A percentile compares a stretch with the other conserved stretches of the same genome.
Evolutionary conservation across 2,113 vertebrate genomes (phyloP).

Genomic region (Pogona vitticeps): DNA sequence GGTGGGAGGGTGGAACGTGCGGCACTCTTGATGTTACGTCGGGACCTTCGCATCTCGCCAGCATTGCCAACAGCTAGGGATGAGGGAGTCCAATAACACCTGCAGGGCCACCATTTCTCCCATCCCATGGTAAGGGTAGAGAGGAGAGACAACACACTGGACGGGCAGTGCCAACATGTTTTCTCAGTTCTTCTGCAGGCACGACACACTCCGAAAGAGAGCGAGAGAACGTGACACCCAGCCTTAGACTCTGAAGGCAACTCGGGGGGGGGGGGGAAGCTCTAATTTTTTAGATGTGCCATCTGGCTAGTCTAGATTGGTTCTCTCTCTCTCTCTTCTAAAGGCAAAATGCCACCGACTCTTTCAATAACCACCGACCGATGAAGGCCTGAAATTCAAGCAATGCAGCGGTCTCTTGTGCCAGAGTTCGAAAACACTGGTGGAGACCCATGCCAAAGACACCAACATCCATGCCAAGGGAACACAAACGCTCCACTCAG

Average conservation of each 20-base stretch:
- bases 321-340: not conserved
- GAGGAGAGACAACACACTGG: not conserved
- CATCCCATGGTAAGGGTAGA: not conserved
- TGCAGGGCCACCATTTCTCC: not conserved
- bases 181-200: not conserved
- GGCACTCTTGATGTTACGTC: not conserved
- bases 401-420: not conserved
- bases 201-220: not conserved
- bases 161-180: not conserved
- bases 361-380: slow-evolving; percentile 10
- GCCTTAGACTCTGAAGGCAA: not conserved
- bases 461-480: no score
- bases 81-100: not conserved
- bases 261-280: not conserved
- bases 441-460: no score
- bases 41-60: not conserved
- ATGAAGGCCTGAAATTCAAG: not conserved
- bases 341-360: not conserved
- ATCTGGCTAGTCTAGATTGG: not conserved
- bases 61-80: not conserved
- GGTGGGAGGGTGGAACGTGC: not conserved
- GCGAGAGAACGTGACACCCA: not conserved
- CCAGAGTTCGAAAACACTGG: no score
- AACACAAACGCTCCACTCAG: not conserved
- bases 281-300: not conserved